Evolutionary conservation across 2,888 invertebrate species (phyloP).

Genomic region (Drosophila nr. perissopoda): DNA sequence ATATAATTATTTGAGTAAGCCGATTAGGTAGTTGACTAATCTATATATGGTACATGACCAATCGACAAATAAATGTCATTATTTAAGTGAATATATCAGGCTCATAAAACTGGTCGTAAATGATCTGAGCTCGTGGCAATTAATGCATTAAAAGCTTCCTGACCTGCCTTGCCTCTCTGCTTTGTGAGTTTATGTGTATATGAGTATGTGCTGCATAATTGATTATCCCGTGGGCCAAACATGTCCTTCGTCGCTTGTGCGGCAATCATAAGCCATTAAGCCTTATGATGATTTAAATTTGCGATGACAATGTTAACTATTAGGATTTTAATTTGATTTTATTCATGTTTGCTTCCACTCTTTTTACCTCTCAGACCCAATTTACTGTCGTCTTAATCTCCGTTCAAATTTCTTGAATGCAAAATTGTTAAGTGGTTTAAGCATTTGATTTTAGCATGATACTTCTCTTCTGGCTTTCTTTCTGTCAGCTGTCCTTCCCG

Average conservation of each 20-base stretch:
- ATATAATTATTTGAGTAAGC: slow-evolving; percentile 54
- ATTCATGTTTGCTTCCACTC: slow-evolving; percentile 27
- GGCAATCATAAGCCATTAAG: slow-evolving; percentile 46
- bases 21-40: slow-evolving; percentile 51
- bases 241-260: slow-evolving; percentile 26
- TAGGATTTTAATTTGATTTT: slow-evolving; percentile 38
- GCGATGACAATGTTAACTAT: slow-evolving; percentile 28
- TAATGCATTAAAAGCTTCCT: slow-evolving; percentile 29
- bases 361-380: slow-evolving; percentile 3
- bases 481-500: neutral
- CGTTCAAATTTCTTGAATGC: slow-evolving; percentile 21
- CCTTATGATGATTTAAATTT: slow-evolving; percentile 55
- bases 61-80: slow-evolving; percentile 53
- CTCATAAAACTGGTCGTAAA: slow-evolving; percentile 33
- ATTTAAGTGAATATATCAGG: slow-evolving; percentile 46
- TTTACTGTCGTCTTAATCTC: slow-evolving; percentile 11
- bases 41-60: slow-evolving; percentile 9
- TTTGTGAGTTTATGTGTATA: slow-evolving; percentile 1
- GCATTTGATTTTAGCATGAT: slow-evolving; percentile 29
- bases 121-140: slow-evolving; percentile 17
- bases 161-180: neutral
- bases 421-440: slow-evolving; percentile 44
- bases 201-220: slow-evolving; percentile 63
- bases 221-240: slow-evolving; percentile 63
- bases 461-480: slow-evolving; percentile 11